Base-by-base conservation (phyloP, 2,888 invertebrate species). In the Parnassius orleans region DNA sequence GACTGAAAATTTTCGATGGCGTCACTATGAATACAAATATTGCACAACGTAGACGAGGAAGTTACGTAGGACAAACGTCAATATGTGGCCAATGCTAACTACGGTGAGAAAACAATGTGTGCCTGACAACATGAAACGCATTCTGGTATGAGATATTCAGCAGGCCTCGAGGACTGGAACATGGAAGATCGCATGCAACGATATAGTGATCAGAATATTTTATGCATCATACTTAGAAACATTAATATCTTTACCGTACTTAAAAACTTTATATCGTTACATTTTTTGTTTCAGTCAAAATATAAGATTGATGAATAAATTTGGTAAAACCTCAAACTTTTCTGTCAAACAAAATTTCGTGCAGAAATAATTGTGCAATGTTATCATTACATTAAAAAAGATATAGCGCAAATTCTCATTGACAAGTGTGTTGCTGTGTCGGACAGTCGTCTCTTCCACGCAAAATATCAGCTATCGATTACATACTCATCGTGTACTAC, bases 351-450 rank as follows among this genome's bases (percentile, higher is more conserved):
- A 7, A 33, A 33, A 5, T 33, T 33, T 53, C 14, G 47, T 42
- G 59, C 41, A 48, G 54, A 52, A 60, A 65, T 14, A 61, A 47
- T 59, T 57, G 65, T 66, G 47, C 11, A 68, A 61, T 58, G 55
- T 77, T 80, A 80, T 81, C 79, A 68, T 60, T 68, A 70, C 66
- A 70, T 66, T 70, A 68, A 70, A 68, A 68, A 67, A 77, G 72
- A 71, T 77, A 74, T 72, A 76, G 63, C 66, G 68, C 79, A 79
- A 78, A 78, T 80, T 76, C 66, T 78, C 86, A 89, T 84, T 87
- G 81, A 87, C 76, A 82, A 78, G 71, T 72, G 79, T 77, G 80
- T 68, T 69, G 71, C 72, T 74, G 75, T 60, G 65, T 68, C 68
- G 78, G 67, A 69, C 81, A 79, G 85, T 77, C 80, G 89, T 77